phyloP scores from a whole-genome alignment of 1,140 invertebrate genomes.

The Zaprionus vittiger region DNA sequence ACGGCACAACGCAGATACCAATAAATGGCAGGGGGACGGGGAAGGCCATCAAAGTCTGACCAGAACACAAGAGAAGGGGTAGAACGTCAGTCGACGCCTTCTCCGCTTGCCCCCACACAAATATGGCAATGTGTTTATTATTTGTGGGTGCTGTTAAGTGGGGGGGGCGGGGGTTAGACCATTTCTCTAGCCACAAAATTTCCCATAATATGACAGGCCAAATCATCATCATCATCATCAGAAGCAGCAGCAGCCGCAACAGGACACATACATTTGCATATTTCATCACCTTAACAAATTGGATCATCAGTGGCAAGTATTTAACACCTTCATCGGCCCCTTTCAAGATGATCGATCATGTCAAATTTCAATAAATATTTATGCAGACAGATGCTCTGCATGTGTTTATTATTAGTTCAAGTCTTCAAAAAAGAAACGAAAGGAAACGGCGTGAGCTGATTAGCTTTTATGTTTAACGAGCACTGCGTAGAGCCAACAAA shows the following conservation, averaged over 20 bases:
- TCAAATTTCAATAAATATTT: slow-evolving; percentile 74
- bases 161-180: neutral
- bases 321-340: slow-evolving; percentile 35
- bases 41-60: slow-evolving; percentile 25
- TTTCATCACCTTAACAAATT: slow-evolving; percentile 78
- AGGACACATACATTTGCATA: slow-evolving; percentile 67
- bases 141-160: neutral
- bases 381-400: slow-evolving; percentile 36
- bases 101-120: neutral
- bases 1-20: slow-evolving; percentile 14
- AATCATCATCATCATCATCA: slow-evolving; percentile 56
- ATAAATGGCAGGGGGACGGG: neutral
- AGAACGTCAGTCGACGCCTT: neutral
- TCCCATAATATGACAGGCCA: slow-evolving; percentile 54
- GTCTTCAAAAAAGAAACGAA: slow-evolving; percentile 13
- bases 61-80: slow-evolving; percentile 2
- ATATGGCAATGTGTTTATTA: slow-evolving; percentile 24
- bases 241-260: slow-evolving; percentile 21
- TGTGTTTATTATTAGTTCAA: slow-evolving; percentile 50
- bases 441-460: slow-evolving; percentile 38
- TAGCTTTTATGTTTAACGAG: slow-evolving; percentile 49
- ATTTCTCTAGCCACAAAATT: slow-evolving; percentile 46
- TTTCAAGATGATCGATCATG: slow-evolving; percentile 66
- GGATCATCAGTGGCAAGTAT: slow-evolving; percentile 49
- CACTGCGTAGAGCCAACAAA: slow-evolving; percentile 31